Evolutionary conservation across 2,888 invertebrate species (phyloP), one percentile per base, ranked within the genome.

Genomic region (Empis stercorea): DNA sequence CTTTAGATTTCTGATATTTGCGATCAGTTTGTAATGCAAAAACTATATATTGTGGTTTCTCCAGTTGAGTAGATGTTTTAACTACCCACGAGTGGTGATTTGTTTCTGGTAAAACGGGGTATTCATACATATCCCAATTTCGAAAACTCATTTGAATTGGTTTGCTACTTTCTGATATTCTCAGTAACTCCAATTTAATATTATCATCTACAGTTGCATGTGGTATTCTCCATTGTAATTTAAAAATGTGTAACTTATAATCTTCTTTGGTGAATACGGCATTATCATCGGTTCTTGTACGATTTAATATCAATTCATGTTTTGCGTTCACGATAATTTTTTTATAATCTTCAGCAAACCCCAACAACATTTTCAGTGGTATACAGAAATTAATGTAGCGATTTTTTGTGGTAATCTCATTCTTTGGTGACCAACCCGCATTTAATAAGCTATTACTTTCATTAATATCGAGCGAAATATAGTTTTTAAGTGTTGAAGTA

Each of bases 61-160:
- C 64, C 32, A 64, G 46, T 45, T 59, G 57, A 13, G 54, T 54
- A 11, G 59, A 51, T 17, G 63, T 63, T 53, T 61, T 61, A 10
- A 63, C 52, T 10, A 56, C 50, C 64, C 64, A 62, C n/a, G 57
- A 51, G 49, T 62, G 57, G 51, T 61, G 56, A 42, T 45, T 52
- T 16, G 61, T 58, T 51, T 7, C 17, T 61, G 64, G 48, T 68
- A 49, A 42, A n/a, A 17, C 37, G 10, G 30, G 27, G 57, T 62
- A 64, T 53, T 63, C 62, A 51, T 62, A 61, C 17, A 67, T 42
- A 44, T 65, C 62, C 64, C 64, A 66, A 27, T 57, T 61, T 48
- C 66, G 49, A 50, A 63, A 65, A 38, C 39, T 40, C 10, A 50
- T 30, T 48, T 39, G 30, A 16, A 50, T 39, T 30, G 39, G 9